These are phyloP conservation scores for Eumacrocentrus americanus DNA, from an alignment of 2,888 invertebrate genomes.

Conservation along the genomic window DNA sequence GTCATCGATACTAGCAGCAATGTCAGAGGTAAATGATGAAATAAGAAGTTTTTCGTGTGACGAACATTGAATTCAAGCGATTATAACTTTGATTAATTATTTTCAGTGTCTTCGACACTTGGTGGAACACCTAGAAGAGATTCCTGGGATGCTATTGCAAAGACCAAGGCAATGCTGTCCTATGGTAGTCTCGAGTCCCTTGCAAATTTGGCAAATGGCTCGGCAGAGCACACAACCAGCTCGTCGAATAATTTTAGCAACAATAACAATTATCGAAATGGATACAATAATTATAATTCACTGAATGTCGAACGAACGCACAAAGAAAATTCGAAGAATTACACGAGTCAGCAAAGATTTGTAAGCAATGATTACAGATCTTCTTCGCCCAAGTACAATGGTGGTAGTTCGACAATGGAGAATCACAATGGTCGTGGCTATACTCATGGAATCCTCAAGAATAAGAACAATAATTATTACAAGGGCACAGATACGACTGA, in stretches of 20 bases:
- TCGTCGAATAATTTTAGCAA: conserved; percentile 60
- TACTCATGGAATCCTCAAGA: conserved; percentile 56
- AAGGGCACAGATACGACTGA: conserved; percentile 50
- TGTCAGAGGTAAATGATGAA: conserved; percentile 46
- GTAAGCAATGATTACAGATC: conserved; percentile 46
- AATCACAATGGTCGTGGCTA: conserved; percentile 41
- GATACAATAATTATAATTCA: conserved; percentile 52
- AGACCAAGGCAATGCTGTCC: conserved; percentile 77
- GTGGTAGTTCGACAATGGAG: conserved; percentile 28
- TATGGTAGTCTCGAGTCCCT: conserved; percentile 74
- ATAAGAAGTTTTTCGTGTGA: neutral
- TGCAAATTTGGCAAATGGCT: conserved; percentile 71
- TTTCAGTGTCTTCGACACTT: conserved; percentile 67
- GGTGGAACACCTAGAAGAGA: conserved; percentile 70
- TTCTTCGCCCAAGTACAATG: conserved; percentile 42
- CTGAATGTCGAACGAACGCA: conserved; percentile 46
- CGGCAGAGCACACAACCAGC: conserved; percentile 65
- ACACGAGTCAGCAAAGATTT: conserved; percentile 39
- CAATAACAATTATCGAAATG: conserved; percentile 49
- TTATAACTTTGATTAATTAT: neutral
- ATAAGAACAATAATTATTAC: conserved; percentile 54
- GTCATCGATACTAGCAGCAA: conserved; percentile 58
- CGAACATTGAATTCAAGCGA: too few relatives aligned
- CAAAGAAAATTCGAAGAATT: conserved; percentile 50
- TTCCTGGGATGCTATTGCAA: conserved; percentile 83